These are phyloP conservation scores for Stenurella melanura DNA, from an alignment of 2,888 invertebrate genomes.

Conservation along the genomic window DNA sequence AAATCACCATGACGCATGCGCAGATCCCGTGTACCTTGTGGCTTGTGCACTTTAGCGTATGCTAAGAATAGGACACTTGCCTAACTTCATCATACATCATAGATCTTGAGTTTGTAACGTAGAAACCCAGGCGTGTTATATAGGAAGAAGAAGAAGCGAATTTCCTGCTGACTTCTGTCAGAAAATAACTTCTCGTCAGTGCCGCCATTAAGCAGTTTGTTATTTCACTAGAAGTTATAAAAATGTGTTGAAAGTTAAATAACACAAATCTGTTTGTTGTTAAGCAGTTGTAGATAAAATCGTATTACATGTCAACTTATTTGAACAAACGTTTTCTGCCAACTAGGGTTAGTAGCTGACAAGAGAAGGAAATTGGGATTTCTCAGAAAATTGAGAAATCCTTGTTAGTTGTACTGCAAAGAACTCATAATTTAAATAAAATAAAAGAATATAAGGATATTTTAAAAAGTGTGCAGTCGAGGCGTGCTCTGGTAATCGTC, in stretches of 20 bases:
- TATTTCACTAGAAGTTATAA: background rate
- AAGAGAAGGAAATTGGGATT: constrained; percentile 26
- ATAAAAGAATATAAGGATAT: constrained; percentile 27
- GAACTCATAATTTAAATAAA: constrained; percentile 22
- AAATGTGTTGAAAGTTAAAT: background rate
- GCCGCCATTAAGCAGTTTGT: background rate
- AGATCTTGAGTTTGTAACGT: no score
- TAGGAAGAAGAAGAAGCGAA: background rate
- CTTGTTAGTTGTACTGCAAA: constrained; percentile 42
- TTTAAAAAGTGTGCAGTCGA: constrained; percentile 30
- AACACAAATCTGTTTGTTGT: background rate
- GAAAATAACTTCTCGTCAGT: background rate
- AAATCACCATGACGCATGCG: no score
- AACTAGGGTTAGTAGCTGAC: constrained; percentile 45
- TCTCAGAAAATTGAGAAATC: constrained; percentile 41
- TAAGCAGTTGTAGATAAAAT: background rate
- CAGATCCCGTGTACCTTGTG: no score
- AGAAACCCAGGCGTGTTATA: no score
- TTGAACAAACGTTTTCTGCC: background rate
- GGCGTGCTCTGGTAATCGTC: constrained; percentile 23
- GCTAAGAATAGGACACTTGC: no score
- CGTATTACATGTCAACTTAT: constrained; percentile 24
- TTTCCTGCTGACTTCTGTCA: background rate
- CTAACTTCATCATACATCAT: no score
- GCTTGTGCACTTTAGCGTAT: no score